These are phyloP conservation scores for Polypedilum pembai DNA, from an alignment of 1,140 invertebrate genomes.

Conservation along the genomic window DNA sequence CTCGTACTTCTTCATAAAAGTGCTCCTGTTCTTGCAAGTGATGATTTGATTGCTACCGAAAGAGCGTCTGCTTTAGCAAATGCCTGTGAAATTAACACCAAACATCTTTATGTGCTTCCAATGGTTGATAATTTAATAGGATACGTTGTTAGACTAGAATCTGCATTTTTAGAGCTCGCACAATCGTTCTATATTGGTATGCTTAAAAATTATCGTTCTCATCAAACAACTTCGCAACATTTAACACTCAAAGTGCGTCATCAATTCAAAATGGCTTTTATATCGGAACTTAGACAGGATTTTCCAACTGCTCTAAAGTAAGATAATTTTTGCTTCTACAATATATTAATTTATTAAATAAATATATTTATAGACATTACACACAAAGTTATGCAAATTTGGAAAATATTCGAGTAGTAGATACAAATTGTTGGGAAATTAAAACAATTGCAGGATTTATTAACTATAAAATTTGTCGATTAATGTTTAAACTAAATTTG, in stretches of 20 bases:
- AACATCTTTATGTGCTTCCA: constrained; percentile 85
- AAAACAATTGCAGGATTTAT: constrained; percentile 91
- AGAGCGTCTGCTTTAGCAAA: constrained; percentile 79
- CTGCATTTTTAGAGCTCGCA: constrained; percentile 85
- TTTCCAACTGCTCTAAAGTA: constrained; percentile 80
- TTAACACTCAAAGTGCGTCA: constrained; percentile 89
- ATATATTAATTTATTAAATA: constrained; percentile 29
- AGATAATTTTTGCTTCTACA: constrained; percentile 36
- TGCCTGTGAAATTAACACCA: constrained; percentile 84
- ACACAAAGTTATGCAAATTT: constrained; percentile 85
- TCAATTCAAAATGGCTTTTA: constrained; percentile 96
- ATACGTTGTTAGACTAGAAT: constrained; percentile 69
- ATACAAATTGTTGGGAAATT: constrained; percentile 87
- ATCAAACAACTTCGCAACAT: constrained; percentile 85
- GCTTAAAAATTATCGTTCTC: constrained; percentile 76
- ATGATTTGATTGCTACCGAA: constrained; percentile 81
- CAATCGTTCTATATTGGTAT: constrained; percentile 88
- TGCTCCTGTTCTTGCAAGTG: constrained; percentile 65
- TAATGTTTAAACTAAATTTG: constrained; percentile 80
- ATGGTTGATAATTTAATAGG: constrained; percentile 58
- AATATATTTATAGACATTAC: constrained; percentile 66
- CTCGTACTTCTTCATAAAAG: constrained; percentile 84
- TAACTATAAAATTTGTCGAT: constrained; percentile 88
- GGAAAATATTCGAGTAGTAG: constrained; percentile 76
- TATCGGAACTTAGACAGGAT: constrained; percentile 90